Conservation (phyloP, 64 coral and sea anemone genomes). For the Pocillopora damicornis region DNA sequence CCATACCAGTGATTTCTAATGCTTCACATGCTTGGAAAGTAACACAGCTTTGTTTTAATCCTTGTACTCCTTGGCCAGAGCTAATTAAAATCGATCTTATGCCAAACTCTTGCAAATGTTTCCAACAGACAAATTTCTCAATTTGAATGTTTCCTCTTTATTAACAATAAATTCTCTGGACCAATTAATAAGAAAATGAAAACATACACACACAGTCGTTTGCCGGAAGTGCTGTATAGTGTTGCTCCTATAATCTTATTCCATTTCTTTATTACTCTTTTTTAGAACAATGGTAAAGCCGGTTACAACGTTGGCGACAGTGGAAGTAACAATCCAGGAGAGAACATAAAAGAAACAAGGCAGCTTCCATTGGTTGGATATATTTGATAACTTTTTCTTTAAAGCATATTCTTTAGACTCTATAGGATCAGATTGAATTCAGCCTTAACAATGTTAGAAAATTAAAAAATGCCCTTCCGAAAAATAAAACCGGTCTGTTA, state of each 20-base stretch:
- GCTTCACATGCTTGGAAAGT: too few species aligned
- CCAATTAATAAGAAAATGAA: background rate
- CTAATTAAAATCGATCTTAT: too few species aligned
- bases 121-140: too few species aligned
- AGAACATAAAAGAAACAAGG: conserved; percentile 6
- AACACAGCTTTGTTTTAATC: too few species aligned
- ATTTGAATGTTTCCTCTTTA: too few species aligned
- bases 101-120: too few species aligned
- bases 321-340: conserved; percentile 17
- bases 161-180: background rate
- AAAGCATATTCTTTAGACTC: background rate
- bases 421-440: too few species aligned
- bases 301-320: conserved; percentile 36
- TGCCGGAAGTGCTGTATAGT: background rate
- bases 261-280: background rate
- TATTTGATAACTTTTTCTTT: background rate
- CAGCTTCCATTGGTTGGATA: conserved; percentile 14
- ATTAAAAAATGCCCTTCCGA: too few species aligned
- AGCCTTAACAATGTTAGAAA: too few species aligned
- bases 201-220: background rate
- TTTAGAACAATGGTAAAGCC: conserved; percentile 33
- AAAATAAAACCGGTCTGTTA: too few species aligned
- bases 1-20: too few species aligned
- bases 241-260: background rate
- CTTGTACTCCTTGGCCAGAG: too few species aligned